A percentile compares a stretch with the other conserved stretches of the same genome.
phyloP scores from a whole-genome alignment of 1,140 invertebrate genomes.

The Drosophila obscura region DNA sequence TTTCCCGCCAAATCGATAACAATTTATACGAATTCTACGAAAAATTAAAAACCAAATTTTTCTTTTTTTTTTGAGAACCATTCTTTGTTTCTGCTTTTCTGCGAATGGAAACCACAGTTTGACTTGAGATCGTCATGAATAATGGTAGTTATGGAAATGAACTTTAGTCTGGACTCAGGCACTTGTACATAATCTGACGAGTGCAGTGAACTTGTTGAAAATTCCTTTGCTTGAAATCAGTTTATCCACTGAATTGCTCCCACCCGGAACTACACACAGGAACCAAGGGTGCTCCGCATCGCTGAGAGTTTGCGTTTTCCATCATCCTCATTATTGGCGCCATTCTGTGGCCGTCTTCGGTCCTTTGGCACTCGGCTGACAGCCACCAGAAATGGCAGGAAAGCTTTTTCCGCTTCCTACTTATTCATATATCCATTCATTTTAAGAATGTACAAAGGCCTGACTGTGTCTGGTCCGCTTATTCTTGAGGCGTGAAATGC shows the following conservation, averaged over 20 bases:
- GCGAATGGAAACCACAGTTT: constrained; percentile 14
- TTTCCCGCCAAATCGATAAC: too few relatives aligned
- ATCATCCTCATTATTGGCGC: constrained; percentile 47
- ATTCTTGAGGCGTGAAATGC: constrained; percentile 47
- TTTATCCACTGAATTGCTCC: constrained; percentile 48
- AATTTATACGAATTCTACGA: too few relatives aligned
- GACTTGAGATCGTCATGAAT: constrained; percentile 54
- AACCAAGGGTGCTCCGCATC: neutral
- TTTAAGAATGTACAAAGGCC: constrained; percentile 53
- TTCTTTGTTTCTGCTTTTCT: constrained; percentile 42
- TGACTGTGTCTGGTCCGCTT: constrained; percentile 25
- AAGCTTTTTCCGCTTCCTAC: constrained; percentile 47
- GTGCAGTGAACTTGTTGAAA: constrained; percentile 38
- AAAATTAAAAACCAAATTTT: too few relatives aligned
- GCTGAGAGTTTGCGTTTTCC: neutral
- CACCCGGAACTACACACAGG: neutral
- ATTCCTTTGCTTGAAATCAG: constrained; percentile 31
- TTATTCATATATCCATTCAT: constrained; percentile 42
- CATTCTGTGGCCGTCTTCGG: constrained; percentile 46
- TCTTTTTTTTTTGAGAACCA: too few relatives aligned
- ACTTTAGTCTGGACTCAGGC: constrained; percentile 4
- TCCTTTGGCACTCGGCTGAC: constrained; percentile 19
- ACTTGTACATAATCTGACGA: constrained; percentile 22
- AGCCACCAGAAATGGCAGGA: constrained; percentile 32
- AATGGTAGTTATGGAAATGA: constrained; percentile 60